phyloP scores from a whole-genome alignment of 1,140 invertebrate species.

The Pomacea maculata region DNA sequence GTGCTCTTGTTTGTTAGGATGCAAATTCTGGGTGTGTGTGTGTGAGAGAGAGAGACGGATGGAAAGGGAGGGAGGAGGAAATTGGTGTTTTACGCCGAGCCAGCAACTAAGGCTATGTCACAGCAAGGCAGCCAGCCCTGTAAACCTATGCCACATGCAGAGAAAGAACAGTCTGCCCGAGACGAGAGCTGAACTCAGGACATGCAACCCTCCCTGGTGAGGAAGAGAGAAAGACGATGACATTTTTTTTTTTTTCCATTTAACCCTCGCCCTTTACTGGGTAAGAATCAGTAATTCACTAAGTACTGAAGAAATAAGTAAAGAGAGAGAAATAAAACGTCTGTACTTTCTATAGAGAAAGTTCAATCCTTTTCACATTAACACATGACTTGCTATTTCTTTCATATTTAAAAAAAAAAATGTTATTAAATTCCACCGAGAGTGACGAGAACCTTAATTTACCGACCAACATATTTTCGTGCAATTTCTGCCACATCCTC shows the following conservation, averaged over 20 bases:
- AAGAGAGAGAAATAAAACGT: neutral
- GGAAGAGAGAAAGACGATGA: too few relatives aligned
- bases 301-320: neutral
- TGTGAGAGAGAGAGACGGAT: neutral
- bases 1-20: neutral
- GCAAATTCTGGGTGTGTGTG: neutral
- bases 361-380: neutral
- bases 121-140: too few relatives aligned
- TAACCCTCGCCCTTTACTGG: neutral
- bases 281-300: neutral
- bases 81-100: too few relatives aligned
- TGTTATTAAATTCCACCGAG: neutral
- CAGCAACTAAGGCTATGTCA: too few relatives aligned
- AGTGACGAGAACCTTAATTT: neutral
- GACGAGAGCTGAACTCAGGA: too few relatives aligned
- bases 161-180: too few relatives aligned
- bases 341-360: neutral
- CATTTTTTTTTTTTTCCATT: too few relatives aligned
- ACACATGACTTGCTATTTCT: neutral
- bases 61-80: neutral
- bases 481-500: constrained; percentile 45
- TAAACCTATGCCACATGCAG: too few relatives aligned
- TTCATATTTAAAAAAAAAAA: too few relatives aligned
- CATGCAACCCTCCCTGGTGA: too few relatives aligned
- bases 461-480: constrained; percentile 46